These are phyloP conservation scores for Ecliptopera silaceata DNA, from an alignment of 2,888 invertebrate species.

Conservation along the genomic window DNA sequence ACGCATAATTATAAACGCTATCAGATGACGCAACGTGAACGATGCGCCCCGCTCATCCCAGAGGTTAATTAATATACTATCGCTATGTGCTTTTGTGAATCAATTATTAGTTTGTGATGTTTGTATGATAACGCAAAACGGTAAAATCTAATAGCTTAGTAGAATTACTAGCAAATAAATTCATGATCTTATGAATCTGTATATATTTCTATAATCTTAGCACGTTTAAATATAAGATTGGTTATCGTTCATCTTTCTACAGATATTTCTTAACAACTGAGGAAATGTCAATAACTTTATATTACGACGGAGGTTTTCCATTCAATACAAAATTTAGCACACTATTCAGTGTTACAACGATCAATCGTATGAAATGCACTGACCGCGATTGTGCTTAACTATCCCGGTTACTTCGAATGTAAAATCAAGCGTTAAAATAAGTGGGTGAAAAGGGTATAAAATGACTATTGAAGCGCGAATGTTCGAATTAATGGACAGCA, in stretches of 20 bases:
- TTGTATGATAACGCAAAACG: conserved; percentile 27
- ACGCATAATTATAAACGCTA: conserved; percentile 57
- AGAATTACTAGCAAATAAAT: conserved; percentile 12
- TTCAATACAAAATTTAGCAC: not conserved
- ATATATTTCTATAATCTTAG: not conserved
- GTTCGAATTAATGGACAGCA: conserved; percentile 48
- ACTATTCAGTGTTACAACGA: conserved; percentile 18
- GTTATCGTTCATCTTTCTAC: not conserved
- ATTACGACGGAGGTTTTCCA: not conserved
- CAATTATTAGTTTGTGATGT: conserved; percentile 44
- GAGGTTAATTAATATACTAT: conserved; percentile 46
- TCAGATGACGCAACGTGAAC: conserved; percentile 49
- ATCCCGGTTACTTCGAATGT: conserved; percentile 32
- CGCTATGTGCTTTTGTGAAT: conserved; percentile 43
- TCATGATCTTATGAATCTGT: not conserved
- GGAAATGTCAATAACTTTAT: not conserved
- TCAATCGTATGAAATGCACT: conserved; percentile 20
- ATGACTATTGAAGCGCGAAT: conserved; percentile 49
- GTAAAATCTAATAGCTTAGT: conserved; percentile 23
- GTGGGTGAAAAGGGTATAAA: conserved; percentile 45
- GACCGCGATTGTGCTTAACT: conserved; percentile 21
- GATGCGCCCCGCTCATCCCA: conserved; percentile 45
- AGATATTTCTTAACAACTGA: not conserved
- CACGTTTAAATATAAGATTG: not conserved
- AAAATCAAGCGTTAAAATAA: conserved; percentile 44